Conservation (phyloP, 2,888 invertebrate species). For the Holacanthella duospinosa region DNA sequence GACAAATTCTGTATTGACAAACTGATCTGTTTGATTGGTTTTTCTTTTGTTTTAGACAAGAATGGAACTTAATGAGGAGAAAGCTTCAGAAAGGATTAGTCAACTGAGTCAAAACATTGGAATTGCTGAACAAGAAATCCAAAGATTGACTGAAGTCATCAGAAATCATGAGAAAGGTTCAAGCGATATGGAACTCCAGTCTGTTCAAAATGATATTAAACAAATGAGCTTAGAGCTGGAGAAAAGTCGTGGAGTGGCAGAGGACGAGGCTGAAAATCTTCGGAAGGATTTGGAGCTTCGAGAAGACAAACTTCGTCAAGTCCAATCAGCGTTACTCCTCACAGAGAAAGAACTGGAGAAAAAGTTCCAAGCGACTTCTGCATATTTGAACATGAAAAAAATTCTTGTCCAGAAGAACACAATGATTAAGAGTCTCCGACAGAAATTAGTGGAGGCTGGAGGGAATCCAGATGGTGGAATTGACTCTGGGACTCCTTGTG, state of each 20-base stretch:
- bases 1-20: neutral
- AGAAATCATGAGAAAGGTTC: slow-evolving; percentile 1
- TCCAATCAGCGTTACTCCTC: slow-evolving; percentile 46
- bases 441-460: slow-evolving; percentile 37
- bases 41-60: slow-evolving; percentile 22
- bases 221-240: slow-evolving; percentile 38
- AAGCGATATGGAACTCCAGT: slow-evolving; percentile 23
- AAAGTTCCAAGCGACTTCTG: slow-evolving; percentile 49
- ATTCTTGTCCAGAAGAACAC: slow-evolving; percentile 50
- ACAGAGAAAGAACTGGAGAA: slow-evolving; percentile 51
- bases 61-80: slow-evolving; percentile 36
- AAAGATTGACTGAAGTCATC: slow-evolving; percentile 24
- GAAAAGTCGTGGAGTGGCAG: slow-evolving; percentile 12
- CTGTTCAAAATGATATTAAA: slow-evolving; percentile 26
- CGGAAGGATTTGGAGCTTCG: slow-evolving; percentile 33
- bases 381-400: slow-evolving; percentile 49
- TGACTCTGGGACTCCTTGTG: too few relatives aligned
- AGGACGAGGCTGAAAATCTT: slow-evolving; percentile 40
- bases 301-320: slow-evolving; percentile 35
- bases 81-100: slow-evolving; percentile 18
- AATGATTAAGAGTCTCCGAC: slow-evolving; percentile 45
- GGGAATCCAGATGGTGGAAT: slow-evolving; percentile 17
- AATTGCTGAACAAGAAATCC: slow-evolving; percentile 18
- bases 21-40: neutral
- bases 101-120: slow-evolving; percentile 31